phyloP scores from a whole-genome alignment of 2,797 vertebrate species.

The Eulemur coronatus region DNA sequence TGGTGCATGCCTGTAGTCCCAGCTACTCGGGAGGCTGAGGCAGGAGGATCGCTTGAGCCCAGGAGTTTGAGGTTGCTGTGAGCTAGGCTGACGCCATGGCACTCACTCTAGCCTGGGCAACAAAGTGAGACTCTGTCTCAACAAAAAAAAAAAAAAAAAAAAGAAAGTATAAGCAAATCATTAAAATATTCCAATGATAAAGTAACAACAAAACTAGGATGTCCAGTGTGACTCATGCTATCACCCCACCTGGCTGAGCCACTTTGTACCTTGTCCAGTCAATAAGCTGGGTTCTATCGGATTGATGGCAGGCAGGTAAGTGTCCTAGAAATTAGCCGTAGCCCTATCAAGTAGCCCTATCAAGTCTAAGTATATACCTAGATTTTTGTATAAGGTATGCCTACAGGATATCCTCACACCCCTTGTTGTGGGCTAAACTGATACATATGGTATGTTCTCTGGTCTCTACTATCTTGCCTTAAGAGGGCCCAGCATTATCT shows the following conservation, averaged over 20 bases:
- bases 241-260: background rate
- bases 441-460: background rate
- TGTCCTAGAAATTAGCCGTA: background rate
- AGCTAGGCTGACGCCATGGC: too few relatives aligned
- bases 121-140: too few relatives aligned
- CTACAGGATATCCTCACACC: background rate
- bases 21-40: too few relatives aligned
- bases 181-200: constrained; percentile 38
- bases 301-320: background rate
- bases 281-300: background rate
- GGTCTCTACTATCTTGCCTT: background rate
- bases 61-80: too few relatives aligned
- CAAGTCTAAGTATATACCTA: background rate
- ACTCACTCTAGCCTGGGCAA: too few relatives aligned
- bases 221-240: background rate
- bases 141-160: too few relatives aligned
- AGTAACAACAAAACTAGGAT: constrained; percentile 17
- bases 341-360: background rate
- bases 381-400: background rate
- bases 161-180: too few relatives aligned
- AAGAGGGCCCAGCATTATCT: background rate
- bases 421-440: background rate
- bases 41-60: too few relatives aligned
- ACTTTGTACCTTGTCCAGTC: background rate
- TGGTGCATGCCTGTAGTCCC: too few relatives aligned